Evolutionary conservation across 2,888 invertebrate species (phyloP).

Genomic region (Mimachlamys varia): DNA sequence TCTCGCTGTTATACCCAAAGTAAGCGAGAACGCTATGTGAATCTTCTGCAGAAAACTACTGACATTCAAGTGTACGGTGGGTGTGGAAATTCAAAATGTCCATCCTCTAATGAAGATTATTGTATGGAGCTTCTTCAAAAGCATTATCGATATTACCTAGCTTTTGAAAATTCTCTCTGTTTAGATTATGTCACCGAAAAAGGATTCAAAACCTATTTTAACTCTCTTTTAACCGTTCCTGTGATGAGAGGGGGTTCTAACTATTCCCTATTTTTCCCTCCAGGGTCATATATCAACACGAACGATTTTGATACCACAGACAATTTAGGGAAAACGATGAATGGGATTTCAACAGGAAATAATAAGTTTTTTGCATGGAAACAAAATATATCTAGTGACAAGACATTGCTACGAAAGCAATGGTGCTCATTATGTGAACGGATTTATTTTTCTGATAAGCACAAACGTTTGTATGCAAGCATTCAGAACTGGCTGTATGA

Average conservation of each 20-base stretch:
- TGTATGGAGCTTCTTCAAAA: neutral
- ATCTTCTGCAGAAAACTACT: neutral
- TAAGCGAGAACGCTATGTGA: neutral
- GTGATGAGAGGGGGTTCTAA: neutral
- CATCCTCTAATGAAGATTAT: neutral
- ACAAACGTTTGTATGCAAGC: no score
- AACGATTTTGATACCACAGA: neutral
- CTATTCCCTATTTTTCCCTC: neutral
- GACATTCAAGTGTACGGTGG: neutral
- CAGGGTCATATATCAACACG: neutral
- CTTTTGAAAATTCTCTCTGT: constrained; percentile 4
- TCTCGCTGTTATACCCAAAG: neutral
- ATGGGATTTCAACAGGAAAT: no score
- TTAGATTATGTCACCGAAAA: neutral
- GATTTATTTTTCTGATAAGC: no score
- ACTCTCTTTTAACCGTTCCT: neutral
- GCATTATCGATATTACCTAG: neutral
- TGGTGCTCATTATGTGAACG: no score
- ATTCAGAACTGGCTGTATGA: no score
- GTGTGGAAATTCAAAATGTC: neutral
- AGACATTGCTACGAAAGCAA: no score
- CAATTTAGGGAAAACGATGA: neutral
- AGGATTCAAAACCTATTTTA: neutral
- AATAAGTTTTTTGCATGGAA: no score
- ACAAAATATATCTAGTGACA: no score